These are phyloP conservation scores for Metridium senile DNA, from an alignment of 92 coral and sea anemone genomes.

Conservation along the genomic window DNA sequence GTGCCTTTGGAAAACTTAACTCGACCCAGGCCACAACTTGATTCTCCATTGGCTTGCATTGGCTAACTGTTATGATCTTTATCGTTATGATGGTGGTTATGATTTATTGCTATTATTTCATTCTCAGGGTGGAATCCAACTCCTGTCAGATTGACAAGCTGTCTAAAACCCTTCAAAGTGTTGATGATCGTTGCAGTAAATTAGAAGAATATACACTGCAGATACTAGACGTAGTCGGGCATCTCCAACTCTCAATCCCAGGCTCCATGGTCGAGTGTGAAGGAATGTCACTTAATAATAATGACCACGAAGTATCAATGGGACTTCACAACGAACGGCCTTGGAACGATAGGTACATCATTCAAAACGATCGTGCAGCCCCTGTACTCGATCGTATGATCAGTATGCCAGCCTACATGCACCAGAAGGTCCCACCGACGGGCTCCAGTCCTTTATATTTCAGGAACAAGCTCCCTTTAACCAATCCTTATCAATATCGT, in stretches of 20 bases:
- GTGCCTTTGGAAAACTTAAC: too few relatives aligned
- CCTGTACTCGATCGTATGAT: constrained; percentile 61
- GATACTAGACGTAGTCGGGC: constrained; percentile 68
- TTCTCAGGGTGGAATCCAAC: constrained; percentile 58
- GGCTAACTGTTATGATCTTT: too few relatives aligned
- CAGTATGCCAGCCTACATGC: constrained; percentile 80
- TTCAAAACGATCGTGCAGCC: constrained; percentile 21
- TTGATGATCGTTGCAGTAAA: constrained; percentile 59
- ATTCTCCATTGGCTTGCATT: too few relatives aligned
- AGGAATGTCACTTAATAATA: not conserved
- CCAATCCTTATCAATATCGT: constrained; percentile 61
- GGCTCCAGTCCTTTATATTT: constrained; percentile 53
- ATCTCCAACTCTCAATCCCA: constrained; percentile 43
- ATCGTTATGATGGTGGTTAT: not conserved
- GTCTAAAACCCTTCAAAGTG: constrained; percentile 43
- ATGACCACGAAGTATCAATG: constrained; percentile 14
- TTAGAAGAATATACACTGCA: constrained; percentile 77
- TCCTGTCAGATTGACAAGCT: constrained; percentile 57
- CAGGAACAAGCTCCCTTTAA: constrained; percentile 58
- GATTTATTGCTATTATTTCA: not conserved
- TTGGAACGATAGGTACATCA: constrained; percentile 39
- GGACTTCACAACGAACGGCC: constrained; percentile 30
- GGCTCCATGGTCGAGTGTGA: constrained; percentile 3
- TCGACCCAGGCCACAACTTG: too few relatives aligned
- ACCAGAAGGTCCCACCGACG: constrained; percentile 35